Conservation (phyloP, 2,888 invertebrate species). For the Creontiades dilutus region DNA sequence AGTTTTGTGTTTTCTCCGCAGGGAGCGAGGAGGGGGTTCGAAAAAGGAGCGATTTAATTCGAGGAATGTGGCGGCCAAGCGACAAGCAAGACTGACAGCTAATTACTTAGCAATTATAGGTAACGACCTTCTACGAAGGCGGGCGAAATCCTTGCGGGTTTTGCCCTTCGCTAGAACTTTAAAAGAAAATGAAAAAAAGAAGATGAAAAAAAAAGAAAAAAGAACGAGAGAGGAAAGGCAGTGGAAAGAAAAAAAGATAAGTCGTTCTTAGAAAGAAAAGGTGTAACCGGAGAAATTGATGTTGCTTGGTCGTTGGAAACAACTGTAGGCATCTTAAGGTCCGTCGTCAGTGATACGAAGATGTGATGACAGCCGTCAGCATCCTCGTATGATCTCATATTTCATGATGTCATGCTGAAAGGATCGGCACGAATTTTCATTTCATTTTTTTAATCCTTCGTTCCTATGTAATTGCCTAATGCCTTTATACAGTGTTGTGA, state of each 20-base stretch:
- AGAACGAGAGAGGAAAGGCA: slow-evolving; percentile 23
- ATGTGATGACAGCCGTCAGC: neutral
- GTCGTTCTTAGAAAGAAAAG: slow-evolving; percentile 46
- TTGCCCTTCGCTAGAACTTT: slow-evolving; percentile 59
- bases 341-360: neutral
- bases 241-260: slow-evolving; percentile 13
- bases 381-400: neutral
- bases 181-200: slow-evolving; percentile 36
- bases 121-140: slow-evolving; percentile 67
- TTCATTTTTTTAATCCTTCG: too few relatives aligned
- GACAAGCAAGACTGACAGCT: slow-evolving; percentile 66
- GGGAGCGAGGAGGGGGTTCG: slow-evolving; percentile 43
- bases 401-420: slow-evolving; percentile 3
- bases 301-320: neutral
- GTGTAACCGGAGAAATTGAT: slow-evolving; percentile 32
- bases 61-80: slow-evolving; percentile 64
- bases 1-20: slow-evolving; percentile 46
- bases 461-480: too few relatives aligned
- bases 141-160: slow-evolving; percentile 60
- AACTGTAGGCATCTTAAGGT: neutral
- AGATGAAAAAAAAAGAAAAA: neutral
- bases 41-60: slow-evolving; percentile 68
- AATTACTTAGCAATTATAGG: slow-evolving; percentile 67
- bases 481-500: too few relatives aligned
- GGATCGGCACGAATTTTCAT: too few relatives aligned